Evolutionary conservation across 2,113 vertebrate species (phyloP), one percentile per base, ranked within the genome.

Genomic region (Siphamia tubifer): DNA sequence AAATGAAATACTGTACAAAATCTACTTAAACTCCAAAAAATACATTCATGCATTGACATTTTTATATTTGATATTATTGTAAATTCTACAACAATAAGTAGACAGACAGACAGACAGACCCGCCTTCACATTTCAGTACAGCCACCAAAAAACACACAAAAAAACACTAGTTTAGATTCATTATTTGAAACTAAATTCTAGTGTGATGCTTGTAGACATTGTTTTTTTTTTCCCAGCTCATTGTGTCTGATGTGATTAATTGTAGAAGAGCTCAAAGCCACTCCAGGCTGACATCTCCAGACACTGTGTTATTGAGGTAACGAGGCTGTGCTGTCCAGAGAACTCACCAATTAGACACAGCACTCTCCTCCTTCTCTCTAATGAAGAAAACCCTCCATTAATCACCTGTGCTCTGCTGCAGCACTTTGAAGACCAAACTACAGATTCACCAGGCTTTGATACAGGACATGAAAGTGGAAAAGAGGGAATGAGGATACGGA

Each of bases 311-410:
- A 68, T 63, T 5, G 57, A 82, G 49, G 60, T 77, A 82, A 84
- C 72, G 74, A 87, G 73, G 67, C 79, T 54, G 44, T 13, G 69
- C 15, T 15, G 83, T 77, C 72, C 56, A 0, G 4, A 63, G 71
- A 84, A 85, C 61, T 74, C 75, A 55, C 67, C 81, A 86, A 80
- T 87, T 84, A 78, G 62, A 80, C 13, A 11, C 62, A 13, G 65
- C 61, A 23, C 51, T 64, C 54, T 25, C 62, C 52, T 27, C 68
- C 73, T 70, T 28, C 52, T 61, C 75, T 71, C 77, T 82, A 81
- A 88, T 87, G 82, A 86, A 81, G 68, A 75, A 74, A 51, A 53
- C 34, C 30, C 52, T 68, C 71, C 67, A 71, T 84, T 83, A 82
- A 83, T 86, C 84, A 83, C 81, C 81, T 86, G 70, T 80, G 40